These are phyloP conservation scores for Choloepus didactylus DNA, from an alignment of 2,797 vertebrate genomes.

Conservation along the genomic window DNA sequence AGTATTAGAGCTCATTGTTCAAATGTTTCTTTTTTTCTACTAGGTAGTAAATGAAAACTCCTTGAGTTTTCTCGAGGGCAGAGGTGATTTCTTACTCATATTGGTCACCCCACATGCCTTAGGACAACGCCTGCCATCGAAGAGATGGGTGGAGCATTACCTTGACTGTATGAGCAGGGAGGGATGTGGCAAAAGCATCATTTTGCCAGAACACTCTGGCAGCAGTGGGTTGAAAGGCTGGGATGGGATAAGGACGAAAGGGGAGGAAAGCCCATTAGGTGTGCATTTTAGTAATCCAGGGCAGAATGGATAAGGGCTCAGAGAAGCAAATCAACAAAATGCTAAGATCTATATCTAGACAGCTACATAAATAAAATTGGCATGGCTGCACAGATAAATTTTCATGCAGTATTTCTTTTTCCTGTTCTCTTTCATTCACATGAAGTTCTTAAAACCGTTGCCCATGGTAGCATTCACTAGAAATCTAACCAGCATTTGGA, in stretches of 20 bases:
- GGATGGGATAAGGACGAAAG: not conserved
- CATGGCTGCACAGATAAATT: not conserved
- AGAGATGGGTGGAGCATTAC: not conserved
- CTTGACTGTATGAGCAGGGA: not conserved
- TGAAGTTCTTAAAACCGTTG: conserved; percentile 69
- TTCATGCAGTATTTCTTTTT: conserved; percentile 56
- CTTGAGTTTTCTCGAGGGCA: not conserved
- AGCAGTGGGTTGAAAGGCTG: not conserved
- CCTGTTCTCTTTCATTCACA: conserved; percentile 69
- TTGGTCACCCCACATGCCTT: not conserved
- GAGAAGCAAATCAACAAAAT: conserved; percentile 52
- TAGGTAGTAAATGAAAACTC: not conserved
- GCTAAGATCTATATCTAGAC: conserved; percentile 40
- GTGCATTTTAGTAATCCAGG: not conserved
- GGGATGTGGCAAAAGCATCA: not conserved
- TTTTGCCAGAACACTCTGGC: not conserved
- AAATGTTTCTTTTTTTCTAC: not conserved
- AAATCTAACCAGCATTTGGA: conserved; percentile 63
- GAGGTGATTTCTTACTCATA: not conserved
- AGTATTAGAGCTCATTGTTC: not conserved
- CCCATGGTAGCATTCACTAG: conserved; percentile 72
- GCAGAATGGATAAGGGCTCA: not conserved
- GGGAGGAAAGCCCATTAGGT: not conserved
- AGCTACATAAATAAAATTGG: conserved; percentile 33
- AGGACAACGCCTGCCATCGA: not conserved